These are phyloP conservation scores for Rhizomys pruinosus DNA, from an alignment of 2,113 vertebrate species.

Conservation along the genomic window DNA sequence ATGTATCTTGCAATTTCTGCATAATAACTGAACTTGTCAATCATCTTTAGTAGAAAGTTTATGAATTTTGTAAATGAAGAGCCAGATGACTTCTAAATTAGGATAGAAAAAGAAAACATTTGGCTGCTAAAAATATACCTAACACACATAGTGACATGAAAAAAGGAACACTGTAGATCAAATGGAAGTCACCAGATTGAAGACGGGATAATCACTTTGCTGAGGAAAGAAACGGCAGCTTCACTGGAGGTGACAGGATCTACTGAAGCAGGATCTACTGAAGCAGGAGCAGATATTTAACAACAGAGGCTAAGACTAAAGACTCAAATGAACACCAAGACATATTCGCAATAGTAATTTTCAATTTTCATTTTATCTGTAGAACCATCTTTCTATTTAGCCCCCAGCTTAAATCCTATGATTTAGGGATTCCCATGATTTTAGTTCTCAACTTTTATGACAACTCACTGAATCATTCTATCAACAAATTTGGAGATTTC, in stretches of 20 bases:
- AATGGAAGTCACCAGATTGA: slow-evolving; percentile 1
- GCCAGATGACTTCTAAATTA: slow-evolving; percentile 31
- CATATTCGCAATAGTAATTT: neutral
- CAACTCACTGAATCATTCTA: slow-evolving; percentile 2
- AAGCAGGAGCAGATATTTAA: neutral
- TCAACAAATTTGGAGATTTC: slow-evolving; percentile 12
- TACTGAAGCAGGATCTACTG: slow-evolving; percentile 13
- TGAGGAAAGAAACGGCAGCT: slow-evolving; percentile 4
- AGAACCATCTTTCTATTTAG: neutral
- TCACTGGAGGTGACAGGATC: slow-evolving; percentile 22
- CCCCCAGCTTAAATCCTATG: neutral
- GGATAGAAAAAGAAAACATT: slow-evolving; percentile 57
- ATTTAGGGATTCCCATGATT: neutral
- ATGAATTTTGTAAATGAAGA: slow-evolving; percentile 54
- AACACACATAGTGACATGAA: neutral
- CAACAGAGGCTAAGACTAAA: neutral
- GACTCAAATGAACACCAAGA: neutral
- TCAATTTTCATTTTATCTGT: neutral
- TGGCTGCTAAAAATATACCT: slow-evolving; percentile 28
- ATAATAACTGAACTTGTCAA: slow-evolving; percentile 2
- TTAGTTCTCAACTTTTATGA: slow-evolving; percentile 2
- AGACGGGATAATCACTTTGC: neutral
- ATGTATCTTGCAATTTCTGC: neutral
- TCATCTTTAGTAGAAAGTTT: slow-evolving; percentile 22
- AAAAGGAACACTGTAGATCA: slow-evolving; percentile 1